Conservation (phyloP, 2,113 vertebrate genomes). For the Bagarius yarrelli region DNA sequence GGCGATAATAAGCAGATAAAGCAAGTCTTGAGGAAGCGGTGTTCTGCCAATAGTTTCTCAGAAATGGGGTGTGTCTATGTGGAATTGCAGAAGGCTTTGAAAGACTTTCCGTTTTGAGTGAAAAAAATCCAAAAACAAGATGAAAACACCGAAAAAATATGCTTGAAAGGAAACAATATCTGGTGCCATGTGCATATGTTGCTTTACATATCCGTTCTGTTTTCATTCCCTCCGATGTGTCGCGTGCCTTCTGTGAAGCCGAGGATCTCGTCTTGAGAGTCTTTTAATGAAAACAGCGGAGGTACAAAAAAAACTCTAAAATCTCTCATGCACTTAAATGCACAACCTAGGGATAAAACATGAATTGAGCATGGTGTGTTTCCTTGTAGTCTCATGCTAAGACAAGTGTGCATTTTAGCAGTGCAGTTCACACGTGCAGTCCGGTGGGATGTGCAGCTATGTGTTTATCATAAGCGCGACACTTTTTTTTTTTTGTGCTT, state of each 20-base stretch:
- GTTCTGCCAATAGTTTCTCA: slow-evolving; percentile 53
- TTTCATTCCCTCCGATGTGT: slow-evolving; percentile 67
- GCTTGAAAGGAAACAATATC: slow-evolving; percentile 71
- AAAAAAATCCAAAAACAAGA: slow-evolving; percentile 71
- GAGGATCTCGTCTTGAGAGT: slow-evolving; percentile 68
- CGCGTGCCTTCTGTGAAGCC: slow-evolving; percentile 69
- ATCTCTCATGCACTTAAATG: slow-evolving; percentile 71
- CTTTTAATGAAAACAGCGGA: slow-evolving; percentile 67
- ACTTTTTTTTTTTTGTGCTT: slow-evolving; percentile 60
- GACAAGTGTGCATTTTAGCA: slow-evolving; percentile 70
- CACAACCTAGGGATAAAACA: slow-evolving; percentile 79
- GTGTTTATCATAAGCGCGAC: slow-evolving; percentile 74
- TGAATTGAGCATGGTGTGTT: slow-evolving; percentile 62
- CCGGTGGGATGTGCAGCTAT: slow-evolving; percentile 73
- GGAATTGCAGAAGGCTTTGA: slow-evolving; percentile 71
- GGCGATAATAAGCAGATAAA: slow-evolving; percentile 67
- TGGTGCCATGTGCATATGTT: slow-evolving; percentile 71
- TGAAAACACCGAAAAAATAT: slow-evolving; percentile 75
- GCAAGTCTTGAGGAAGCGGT: slow-evolving; percentile 52
- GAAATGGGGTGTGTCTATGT: slow-evolving; percentile 63
- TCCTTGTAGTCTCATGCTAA: slow-evolving; percentile 71
- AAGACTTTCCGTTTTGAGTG: slow-evolving; percentile 70
- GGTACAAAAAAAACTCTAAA: slow-evolving; percentile 62
- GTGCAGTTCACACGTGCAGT: slow-evolving; percentile 66
- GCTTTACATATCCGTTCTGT: slow-evolving; percentile 66